Evolutionary conservation across 1,140 invertebrate species (phyloP).

Genomic region (Drosophila mayri): DNA sequence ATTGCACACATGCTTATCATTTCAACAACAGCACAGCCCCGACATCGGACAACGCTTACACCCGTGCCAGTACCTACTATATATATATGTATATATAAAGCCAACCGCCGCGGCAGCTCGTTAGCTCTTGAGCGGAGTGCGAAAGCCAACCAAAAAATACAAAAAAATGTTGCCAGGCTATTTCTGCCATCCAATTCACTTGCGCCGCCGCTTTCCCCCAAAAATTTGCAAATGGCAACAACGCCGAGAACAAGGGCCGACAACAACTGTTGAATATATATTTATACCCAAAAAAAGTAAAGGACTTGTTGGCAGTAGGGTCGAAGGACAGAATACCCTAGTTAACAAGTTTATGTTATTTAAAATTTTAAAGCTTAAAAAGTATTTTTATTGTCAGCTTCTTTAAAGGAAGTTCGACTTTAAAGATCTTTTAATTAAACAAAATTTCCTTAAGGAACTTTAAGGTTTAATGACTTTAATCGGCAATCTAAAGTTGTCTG

Average conservation of each 20-base stretch:
- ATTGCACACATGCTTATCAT: constrained; percentile 83
- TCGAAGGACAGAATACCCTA: constrained; percentile 2
- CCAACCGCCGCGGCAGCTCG: constrained; percentile 49
- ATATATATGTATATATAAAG: constrained; percentile 10
- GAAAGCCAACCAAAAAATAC: constrained; percentile 9
- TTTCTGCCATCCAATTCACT: constrained; percentile 69
- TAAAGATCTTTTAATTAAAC: too few species aligned
- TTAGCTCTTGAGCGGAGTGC: constrained; percentile 55
- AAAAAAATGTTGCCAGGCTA: constrained; percentile 58
- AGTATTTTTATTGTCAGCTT: background rate
- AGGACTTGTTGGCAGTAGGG: background rate
- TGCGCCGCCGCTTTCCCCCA: constrained; percentile 26
- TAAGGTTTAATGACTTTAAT: background rate
- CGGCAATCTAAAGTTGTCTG: background rate
- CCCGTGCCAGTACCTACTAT: constrained; percentile 16
- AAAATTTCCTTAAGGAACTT: background rate
- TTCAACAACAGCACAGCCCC: constrained; percentile 66
- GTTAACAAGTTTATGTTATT: too few species aligned
- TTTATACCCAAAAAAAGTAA: constrained; percentile 12
- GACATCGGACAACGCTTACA: constrained; percentile 15
- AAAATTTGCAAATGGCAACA: constrained; percentile 65
- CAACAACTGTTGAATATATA: constrained; percentile 76
- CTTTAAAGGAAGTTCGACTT: background rate
- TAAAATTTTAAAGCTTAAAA: background rate
- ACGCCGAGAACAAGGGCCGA: constrained; percentile 36